Base-by-base conservation (phyloP, 2,113 vertebrate genomes). In the Phycodurus eques region DNA sequence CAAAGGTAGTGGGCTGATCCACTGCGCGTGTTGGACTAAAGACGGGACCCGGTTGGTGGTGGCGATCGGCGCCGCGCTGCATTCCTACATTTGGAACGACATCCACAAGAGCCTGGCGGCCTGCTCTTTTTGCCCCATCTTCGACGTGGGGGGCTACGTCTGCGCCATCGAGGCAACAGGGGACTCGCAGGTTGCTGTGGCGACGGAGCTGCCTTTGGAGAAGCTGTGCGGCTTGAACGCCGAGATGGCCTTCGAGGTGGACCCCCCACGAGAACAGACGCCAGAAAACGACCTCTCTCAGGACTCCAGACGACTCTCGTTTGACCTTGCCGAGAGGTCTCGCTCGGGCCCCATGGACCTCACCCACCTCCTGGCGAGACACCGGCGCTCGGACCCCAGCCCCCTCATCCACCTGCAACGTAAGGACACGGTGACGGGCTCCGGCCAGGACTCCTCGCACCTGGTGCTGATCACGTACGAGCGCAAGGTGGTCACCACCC, bases 11-110 rank as follows among this genome's bases (percentile, higher is more conserved):
- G 94, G 94, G 12, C 87, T 92, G 8, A 92, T 98, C 79, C 95
- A 96, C 73, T 98, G 96, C 5, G 96, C 96, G 0, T 98, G 95
- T 51, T 99, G 98, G 98, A 98, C 96, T 8, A 94, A 90, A 82
- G 96, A 96, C 10, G 96, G 98, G 17, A 91, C 80, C 0, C 93
- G 95, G 20, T 86, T 99, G 47, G 96, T 99, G 5, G 93, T 99
- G 53, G 96, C 95, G 0, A 90, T 94, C 0, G 95, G 95, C 80
- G 96, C 93, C 0, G 88, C 93, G 20, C 93, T 99, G 10, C 94
- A 95, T 72, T 97, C 95, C 0, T 99, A 94, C n/a, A 89, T 95
- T 59, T 99, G 96, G 96, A 95, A 96, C 14, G 92, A 94, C 76
- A 87, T 93, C 75, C 94, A 96, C 87, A 96, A 96, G 79, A 93